Evolutionary conservation across 2,113 vertebrate genomes (phyloP), one percentile per base, ranked within the genome.

Genomic region (Megaptera novaeangliae): DNA sequence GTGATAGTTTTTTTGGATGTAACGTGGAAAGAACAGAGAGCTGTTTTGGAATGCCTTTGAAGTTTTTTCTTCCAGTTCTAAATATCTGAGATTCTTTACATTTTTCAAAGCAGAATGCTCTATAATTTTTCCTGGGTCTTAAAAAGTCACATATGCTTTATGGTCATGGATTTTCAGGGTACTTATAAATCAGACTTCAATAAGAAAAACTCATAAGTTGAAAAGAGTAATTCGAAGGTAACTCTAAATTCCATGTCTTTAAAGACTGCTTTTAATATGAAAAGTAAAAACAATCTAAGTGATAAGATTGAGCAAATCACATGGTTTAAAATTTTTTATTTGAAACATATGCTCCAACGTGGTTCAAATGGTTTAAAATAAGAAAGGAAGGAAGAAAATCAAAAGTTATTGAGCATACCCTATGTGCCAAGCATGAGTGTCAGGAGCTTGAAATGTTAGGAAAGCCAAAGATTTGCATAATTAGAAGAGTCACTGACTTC

Each of bases 81-180:
- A 97, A 96, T 96, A 96, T 80, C 75, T 96, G 94, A 96, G 68
- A 97, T 84, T 95, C 94, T 92, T 97, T 49, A 81, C 17, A 96
- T 92, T 86, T 97, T 97, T 96, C 71, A 97, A 31, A 95, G 57
- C 29, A 77, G 36, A 82, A 71, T 91, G 57, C 41, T 46, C n/a
- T 63, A 3, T 71, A 63, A 82, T 88, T 92, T 96, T 55, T 94
- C 4, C n/a, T 78, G 41, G 27, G 55, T 96, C 49, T 64, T 88
- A 78, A 77, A 68, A 97, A 41, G 5, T 88, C 44, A 41, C 49
- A 39, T 72, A 36, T 49, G 14, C 25, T 85, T 83, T 82, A 61
- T 2, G 93, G 36, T 72, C 95, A 52, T 39, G 59, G 59, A 44
- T 41, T 92, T 90, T 92, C 25, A 31, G 84, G n/a, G 44, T 84